phyloP scores from a whole-genome alignment of 2,113 vertebrate genomes.

The Mirza zaza region DNA sequence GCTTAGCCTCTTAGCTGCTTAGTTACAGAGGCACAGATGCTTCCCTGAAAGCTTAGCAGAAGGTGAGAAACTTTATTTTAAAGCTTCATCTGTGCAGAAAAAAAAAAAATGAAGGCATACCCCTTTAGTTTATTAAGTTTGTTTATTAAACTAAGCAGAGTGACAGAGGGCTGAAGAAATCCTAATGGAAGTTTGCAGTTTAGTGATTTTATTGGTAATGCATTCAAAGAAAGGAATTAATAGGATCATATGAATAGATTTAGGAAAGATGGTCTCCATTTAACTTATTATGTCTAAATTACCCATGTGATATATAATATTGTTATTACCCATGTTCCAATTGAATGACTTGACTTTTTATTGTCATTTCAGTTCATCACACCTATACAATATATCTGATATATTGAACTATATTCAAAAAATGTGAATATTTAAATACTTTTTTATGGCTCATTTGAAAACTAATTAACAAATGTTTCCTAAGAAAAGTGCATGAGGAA shows the following conservation, averaged over 20 bases:
- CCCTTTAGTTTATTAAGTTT: background rate
- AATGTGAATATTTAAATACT: background rate
- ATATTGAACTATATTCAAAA: background rate
- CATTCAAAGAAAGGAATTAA: background rate
- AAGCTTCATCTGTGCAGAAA: constrained; percentile 46
- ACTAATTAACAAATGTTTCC: background rate
- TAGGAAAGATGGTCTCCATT: background rate
- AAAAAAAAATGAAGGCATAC: background rate
- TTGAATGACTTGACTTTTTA: background rate
- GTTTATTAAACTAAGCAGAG: constrained; percentile 17
- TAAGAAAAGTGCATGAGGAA: background rate
- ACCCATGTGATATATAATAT: background rate
- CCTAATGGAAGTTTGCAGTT: background rate
- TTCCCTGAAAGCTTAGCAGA: constrained; percentile 37
- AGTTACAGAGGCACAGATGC: constrained; percentile 56
- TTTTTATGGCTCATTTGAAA: constrained; percentile 1
- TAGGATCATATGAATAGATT: background rate
- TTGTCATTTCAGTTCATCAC: background rate
- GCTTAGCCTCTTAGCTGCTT: constrained; percentile 58
- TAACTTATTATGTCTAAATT: background rate
- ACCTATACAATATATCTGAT: background rate
- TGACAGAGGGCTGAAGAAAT: background rate
- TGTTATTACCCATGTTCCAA: background rate
- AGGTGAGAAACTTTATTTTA: constrained; percentile 56
- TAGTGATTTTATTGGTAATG: background rate